Conservation (phyloP, 2,888 invertebrate genomes). For the Athalia rosae region DNA sequence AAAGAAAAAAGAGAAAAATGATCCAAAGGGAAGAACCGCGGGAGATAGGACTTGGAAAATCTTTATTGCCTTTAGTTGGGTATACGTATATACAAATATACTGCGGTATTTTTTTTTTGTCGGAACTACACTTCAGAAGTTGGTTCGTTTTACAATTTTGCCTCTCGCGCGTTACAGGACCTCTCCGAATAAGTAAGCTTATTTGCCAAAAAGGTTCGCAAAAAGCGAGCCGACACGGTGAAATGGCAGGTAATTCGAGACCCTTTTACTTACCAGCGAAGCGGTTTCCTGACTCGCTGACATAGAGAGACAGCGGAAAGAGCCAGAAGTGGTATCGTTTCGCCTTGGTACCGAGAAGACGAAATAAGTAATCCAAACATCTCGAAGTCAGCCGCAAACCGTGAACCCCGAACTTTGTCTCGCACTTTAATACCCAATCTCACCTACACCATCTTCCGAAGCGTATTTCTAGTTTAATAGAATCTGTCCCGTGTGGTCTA, state of each 20-base stretch:
- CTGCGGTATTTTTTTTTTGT: too few relatives aligned
- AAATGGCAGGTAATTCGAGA: conserved; percentile 21
- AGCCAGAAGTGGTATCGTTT: background rate
- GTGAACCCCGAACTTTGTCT: conserved; percentile 7
- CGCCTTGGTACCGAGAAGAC: background rate
- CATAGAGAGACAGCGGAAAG: conserved; percentile 18
- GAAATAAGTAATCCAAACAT: conserved; percentile 29
- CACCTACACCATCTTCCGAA: background rate
- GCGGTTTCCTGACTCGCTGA: background rate
- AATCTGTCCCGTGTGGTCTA: background rate
- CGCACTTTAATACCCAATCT: conserved; percentile 11
- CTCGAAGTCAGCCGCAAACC: background rate
- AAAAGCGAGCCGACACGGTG: background rate
- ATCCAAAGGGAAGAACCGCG: too few relatives aligned
- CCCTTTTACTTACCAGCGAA: conserved; percentile 3
- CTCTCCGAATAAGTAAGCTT: background rate
- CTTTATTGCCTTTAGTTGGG: too few relatives aligned
- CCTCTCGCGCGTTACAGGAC: too few relatives aligned
- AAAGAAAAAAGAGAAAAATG: too few relatives aligned
- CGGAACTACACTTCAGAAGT: too few relatives aligned
- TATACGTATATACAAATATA: too few relatives aligned
- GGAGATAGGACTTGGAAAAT: too few relatives aligned
- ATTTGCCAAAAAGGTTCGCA: background rate
- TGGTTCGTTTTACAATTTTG: too few relatives aligned
- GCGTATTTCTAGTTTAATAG: conserved; percentile 3